Evolutionary conservation across 2,797 vertebrate genomes (phyloP).

Genomic region (Tenualosa ilisha): DNA sequence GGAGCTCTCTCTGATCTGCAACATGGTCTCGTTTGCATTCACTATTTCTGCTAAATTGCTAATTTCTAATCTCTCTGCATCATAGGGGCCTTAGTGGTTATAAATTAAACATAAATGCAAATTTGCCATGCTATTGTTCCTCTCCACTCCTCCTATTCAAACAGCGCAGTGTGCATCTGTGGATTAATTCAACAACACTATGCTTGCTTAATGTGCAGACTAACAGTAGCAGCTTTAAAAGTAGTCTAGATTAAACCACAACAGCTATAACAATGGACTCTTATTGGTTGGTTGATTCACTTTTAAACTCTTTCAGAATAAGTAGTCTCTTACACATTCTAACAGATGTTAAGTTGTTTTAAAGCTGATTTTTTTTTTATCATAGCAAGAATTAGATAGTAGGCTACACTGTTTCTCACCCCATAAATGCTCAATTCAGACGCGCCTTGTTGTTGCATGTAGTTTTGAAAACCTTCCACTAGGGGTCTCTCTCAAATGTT

Average conservation of each 20-base stretch:
- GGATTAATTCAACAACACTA: slow-evolving; percentile 81
- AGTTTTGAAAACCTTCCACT: slow-evolving; percentile 63
- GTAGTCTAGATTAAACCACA: neutral
- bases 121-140: slow-evolving; percentile 80
- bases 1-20: slow-evolving; percentile 33
- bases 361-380: neutral
- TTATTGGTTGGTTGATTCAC: neutral
- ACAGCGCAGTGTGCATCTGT: slow-evolving; percentile 77
- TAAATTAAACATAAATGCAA: slow-evolving; percentile 87
- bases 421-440: neutral
- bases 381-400: neutral
- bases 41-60: slow-evolving; percentile 74
- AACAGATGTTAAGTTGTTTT: neutral
- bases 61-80: slow-evolving; percentile 78
- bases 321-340: neutral
- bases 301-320: neutral
- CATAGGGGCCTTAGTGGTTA: slow-evolving; percentile 81
- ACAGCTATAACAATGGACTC: neutral
- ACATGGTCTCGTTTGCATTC: slow-evolving; percentile 62
- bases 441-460: slow-evolving; percentile 49
- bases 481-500: slow-evolving; percentile 63
- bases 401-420: neutral
- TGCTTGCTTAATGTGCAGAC: slow-evolving; percentile 77
- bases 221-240: slow-evolving; percentile 30
- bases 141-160: slow-evolving; percentile 71